Evolutionary conservation across 2,113 vertebrate species (phyloP), one percentile per base, ranked within the genome.

Genomic region (Pionites leucogaster): DNA sequence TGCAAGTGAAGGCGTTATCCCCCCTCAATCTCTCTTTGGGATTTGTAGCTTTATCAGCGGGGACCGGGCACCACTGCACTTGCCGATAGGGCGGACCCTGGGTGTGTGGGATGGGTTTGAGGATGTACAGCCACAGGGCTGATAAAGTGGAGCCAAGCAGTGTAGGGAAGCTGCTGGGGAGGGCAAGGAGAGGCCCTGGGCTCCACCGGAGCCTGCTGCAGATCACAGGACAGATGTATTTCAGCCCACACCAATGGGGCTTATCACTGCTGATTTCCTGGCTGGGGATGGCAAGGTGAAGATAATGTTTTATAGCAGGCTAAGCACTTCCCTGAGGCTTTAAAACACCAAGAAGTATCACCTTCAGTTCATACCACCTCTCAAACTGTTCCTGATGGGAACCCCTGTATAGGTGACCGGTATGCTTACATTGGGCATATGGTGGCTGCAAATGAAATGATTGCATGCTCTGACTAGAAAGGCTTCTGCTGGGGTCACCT

Each of bases 21-120:
- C 28, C 11, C n/a, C 59, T 53, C 37, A 27, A 70, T 92, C 79
- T 88, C 49, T 60, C 82, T 59, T 82, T 86, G 86, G 70, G 86
- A 93, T 95, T 92, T 92, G 91, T 55, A 71, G 50, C 75, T 39
- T 90, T 92, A 90, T 88, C 67, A 4, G 52, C 6, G 4, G 19
- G 27, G 5, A 46, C 57, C 85, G 52, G 31, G n/a, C 47, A 23
- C 10, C 6, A 29, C 96, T 95, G 96, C 47, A 5, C 68, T 35
- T 33, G 63, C 57, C 1, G 93, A 93, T 93, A 96, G 27, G 62
- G 42, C 55, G 2, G 8, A 65, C 47, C 60, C 22, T 0, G 1
- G 72, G 64, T 1, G 39, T 1, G 74, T 1, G 8, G 75, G 53
- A 47, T 0, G 62, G 90, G 83, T 65, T 72, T 90, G 83, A 86